Percentiles rank a stretch among this genome's conserved stretches.
phyloP scores from a whole-genome alignment of 2,113 vertebrate species.

The Petaurus breviceps region DNA sequence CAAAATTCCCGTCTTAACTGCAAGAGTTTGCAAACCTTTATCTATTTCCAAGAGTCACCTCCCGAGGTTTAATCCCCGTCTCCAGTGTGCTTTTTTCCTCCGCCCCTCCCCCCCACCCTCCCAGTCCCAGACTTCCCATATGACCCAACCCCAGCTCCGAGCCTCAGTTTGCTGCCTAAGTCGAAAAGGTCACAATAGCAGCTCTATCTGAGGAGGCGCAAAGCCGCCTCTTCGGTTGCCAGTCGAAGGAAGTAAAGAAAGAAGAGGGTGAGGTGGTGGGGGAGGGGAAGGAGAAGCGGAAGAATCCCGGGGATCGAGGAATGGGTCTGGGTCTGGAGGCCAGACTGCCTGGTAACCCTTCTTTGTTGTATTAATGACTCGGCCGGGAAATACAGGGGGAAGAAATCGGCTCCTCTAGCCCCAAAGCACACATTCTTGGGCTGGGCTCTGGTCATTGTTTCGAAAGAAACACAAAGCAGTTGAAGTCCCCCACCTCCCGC shows the following conservation, averaged over 20 bases:
- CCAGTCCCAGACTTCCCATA: conserved; percentile 28
- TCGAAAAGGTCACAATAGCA: conserved; percentile 75
- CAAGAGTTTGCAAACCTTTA: conserved; percentile 61
- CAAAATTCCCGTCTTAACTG: conserved; percentile 47
- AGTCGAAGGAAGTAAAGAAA: conserved; percentile 43
- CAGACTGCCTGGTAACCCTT: neutral
- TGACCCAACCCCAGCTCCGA: conserved; percentile 59
- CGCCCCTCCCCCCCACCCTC: conserved; percentile 43
- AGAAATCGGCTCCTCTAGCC: neutral
- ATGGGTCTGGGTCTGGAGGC: neutral
- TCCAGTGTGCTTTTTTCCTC: conserved; percentile 25
- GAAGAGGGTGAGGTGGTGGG: conserved; percentile 66
- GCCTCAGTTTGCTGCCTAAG: neutral
- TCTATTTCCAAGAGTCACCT: conserved; percentile 62
- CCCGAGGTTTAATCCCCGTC: conserved; percentile 36
- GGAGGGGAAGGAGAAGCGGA: neutral
- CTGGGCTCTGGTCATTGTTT: neutral
- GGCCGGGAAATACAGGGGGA: neutral
- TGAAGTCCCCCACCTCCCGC: neutral
- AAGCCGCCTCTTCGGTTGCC: conserved; percentile 55
- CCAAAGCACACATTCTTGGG: neutral
- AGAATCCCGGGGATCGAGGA: neutral
- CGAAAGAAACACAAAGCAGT: neutral
- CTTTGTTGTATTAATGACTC: neutral
- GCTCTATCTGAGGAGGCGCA: conserved; percentile 60